Base-by-base conservation (phyloP, 2,888 invertebrate species). In the Petrolisthes cinctipes region DNA sequence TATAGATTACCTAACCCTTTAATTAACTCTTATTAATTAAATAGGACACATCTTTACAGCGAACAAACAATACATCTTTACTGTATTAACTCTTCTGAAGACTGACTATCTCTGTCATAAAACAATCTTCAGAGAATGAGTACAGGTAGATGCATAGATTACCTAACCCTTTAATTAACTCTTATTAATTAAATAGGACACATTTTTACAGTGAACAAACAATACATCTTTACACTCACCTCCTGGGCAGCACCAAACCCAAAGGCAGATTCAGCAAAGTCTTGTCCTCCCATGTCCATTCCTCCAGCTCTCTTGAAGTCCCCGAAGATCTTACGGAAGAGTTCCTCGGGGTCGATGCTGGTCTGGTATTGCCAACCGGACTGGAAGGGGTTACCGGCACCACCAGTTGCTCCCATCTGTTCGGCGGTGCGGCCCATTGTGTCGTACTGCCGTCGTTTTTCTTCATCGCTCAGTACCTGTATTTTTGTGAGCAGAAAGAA, bases 221-320 rank as follows among this genome's bases (percentile, higher is more conserved):
- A 37, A 37, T 37, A 37, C 37, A 37, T 37, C 37, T 2, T 37
- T 2, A 37, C 37, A 37, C 90, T 92, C 92, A 98, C 97, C 94
- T 99, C 98, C 93, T 97, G 96, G 0, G 98, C 96, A 91, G 96
- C 95, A 78, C 97, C 97, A 94, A 96, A 98, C 0, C 98, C 98
- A 94, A 95, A 98, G 91, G 95, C 94, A 4, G 96, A 96, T 91
- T 98, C 98, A 6, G 97, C 96, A 94, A 96, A 98, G 92, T 98
- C 97, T 90, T 95, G 96, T 56, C 94, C 93, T 57, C 93, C 93
- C 79, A 92, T 92, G 53, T 92, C 92, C 73, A 95, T 95, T 91
- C 97, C 97, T 71, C 97, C 97, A 66, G 91, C 91, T 83, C 92
- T 92, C 17, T 92, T 93, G 66, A 92, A 92, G 91, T 94, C 92